Conservation (phyloP, 2,113 vertebrate genomes). For the Myotis davidii region DNA sequence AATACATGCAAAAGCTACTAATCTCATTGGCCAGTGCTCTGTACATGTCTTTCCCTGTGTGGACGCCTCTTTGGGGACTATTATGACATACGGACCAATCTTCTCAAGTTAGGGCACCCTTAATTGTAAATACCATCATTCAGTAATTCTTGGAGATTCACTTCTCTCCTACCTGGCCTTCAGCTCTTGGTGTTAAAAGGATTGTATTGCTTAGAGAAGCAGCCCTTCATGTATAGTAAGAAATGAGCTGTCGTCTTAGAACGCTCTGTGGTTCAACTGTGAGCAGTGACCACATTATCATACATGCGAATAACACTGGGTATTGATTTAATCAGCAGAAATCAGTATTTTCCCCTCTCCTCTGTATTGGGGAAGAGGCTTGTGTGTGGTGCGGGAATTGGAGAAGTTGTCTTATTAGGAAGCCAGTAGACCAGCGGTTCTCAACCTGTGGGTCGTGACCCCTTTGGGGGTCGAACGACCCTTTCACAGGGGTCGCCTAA, state of each 20-base stretch:
- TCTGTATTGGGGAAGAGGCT: not conserved
- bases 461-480: too few species aligned
- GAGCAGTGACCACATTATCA: not conserved
- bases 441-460: too few species aligned
- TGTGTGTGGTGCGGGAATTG: not conserved
- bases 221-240: not conserved
- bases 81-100: not conserved
- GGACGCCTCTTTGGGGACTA: not conserved
- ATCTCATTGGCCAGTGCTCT: not conserved
- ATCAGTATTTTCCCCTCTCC: not conserved
- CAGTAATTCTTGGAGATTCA: not conserved
- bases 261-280: not conserved
- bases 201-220: not conserved
- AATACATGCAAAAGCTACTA: not conserved
- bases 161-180: not conserved
- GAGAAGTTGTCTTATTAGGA: not conserved
- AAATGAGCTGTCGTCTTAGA: not conserved
- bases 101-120: not conserved
- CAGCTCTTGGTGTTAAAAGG: not conserved
- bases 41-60: not conserved
- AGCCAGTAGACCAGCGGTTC: not conserved
- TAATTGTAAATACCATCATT: not conserved
- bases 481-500: too few species aligned
- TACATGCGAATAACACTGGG: not conserved
- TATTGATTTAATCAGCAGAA: not conserved